Evolutionary conservation across 2,113 vertebrate genomes (phyloP).

Genomic region (Dunckerocampus dactyliophorus): DNA sequence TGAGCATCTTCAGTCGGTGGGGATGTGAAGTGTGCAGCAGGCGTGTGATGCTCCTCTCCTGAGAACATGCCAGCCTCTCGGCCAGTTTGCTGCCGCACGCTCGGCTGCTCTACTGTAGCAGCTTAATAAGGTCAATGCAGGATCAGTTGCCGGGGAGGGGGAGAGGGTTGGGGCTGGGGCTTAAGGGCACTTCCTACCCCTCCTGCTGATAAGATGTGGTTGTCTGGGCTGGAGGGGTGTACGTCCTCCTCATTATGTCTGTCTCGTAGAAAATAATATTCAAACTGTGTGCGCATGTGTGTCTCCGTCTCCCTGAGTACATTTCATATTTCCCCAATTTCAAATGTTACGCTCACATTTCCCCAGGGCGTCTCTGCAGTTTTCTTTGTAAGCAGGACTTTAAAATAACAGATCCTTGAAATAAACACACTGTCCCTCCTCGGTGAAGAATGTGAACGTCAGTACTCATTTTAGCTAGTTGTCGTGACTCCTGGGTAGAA

Average conservation of each 20-base stretch:
- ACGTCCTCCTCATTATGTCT: constrained; percentile 35
- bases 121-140: constrained; percentile 64
- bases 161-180: constrained; percentile 17
- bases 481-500: no score
- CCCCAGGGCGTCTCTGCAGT: constrained; percentile 31
- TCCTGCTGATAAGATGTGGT: constrained; percentile 48
- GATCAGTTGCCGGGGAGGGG: constrained; percentile 48
- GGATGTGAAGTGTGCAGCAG: neutral
- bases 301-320: neutral
- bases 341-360: constrained; percentile 63
- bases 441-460: neutral
- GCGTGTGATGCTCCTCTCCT: constrained; percentile 17
- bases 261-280: neutral
- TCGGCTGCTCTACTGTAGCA: constrained; percentile 52
- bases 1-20: neutral
- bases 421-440: constrained; percentile 6
- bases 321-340: constrained; percentile 50
- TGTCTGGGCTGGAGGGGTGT: constrained; percentile 42
- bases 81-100: constrained; percentile 50
- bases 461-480: no score
- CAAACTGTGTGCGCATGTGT: neutral
- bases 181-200: constrained; percentile 28
- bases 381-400: constrained; percentile 25
- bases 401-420: constrained; percentile 20
- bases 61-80: constrained; percentile 43